Percentiles rank a stretch among this genome's conserved stretches.
Conservation (phyloP, 2,113 vertebrate species). For the Desmodus rotundus region DNA sequence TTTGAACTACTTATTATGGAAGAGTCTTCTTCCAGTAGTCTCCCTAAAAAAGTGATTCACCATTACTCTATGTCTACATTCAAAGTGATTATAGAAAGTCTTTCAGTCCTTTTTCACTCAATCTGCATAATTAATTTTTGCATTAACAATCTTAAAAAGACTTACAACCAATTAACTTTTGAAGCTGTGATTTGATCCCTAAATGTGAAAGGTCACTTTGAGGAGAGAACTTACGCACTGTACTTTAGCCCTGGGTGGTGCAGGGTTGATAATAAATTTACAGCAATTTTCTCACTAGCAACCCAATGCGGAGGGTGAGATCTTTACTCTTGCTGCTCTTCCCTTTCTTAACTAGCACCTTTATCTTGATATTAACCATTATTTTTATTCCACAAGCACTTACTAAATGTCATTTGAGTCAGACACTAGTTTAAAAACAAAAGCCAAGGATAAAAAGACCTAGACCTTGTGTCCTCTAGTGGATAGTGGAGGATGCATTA, state of each 20-base stretch:
- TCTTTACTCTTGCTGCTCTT: neutral
- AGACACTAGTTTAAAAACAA: neutral
- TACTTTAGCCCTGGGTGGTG: neutral
- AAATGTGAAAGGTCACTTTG: neutral
- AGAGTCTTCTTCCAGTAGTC: neutral
- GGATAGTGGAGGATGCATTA: neutral
- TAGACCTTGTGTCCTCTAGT: neutral
- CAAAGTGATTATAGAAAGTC: neutral
- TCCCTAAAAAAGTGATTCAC: neutral
- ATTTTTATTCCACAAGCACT: neutral
- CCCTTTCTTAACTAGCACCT: neutral
- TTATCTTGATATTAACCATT: neutral
- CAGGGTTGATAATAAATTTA: neutral
- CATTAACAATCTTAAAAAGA: neutral
- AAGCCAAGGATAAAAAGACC: neutral
- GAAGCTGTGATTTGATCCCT: neutral
- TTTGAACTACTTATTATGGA: slow-evolving; percentile 32
- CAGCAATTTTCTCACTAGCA: neutral
- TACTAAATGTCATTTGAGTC: neutral
- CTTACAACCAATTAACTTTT: neutral
- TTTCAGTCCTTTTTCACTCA: slow-evolving; percentile 33
- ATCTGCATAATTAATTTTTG: slow-evolving; percentile 18
- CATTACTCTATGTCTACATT: slow-evolving; percentile 15
- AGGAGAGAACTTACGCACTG: neutral
- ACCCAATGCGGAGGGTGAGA: rapidly evolving